Evolutionary conservation across 1,140 invertebrate genomes (phyloP).

Genomic region (Heliconius hewitsoni): DNA sequence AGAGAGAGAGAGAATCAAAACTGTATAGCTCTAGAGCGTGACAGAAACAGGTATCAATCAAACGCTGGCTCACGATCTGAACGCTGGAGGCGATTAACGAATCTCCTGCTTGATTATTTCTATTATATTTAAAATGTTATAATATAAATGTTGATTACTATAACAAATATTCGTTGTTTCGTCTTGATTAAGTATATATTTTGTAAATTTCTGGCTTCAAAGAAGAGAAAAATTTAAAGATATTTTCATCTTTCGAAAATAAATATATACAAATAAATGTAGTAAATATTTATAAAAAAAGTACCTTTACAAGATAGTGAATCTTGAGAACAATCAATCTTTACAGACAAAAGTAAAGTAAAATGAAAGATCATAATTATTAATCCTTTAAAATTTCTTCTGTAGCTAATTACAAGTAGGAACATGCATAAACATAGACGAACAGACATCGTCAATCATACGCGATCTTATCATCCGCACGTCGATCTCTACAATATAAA

Average conservation of each 20-base stretch:
- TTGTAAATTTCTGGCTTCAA: no score
- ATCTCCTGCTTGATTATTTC: constrained; percentile 78
- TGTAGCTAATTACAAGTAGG: constrained; percentile 53
- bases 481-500: constrained; percentile 74
- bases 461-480: constrained; percentile 60
- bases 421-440: constrained; percentile 34
- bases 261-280: no score
- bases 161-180: background rate
- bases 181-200: background rate
- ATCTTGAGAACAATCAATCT: no score
- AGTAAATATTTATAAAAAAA: no score
- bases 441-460: constrained; percentile 61
- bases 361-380: background rate
- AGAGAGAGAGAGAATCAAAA: constrained; percentile 47
- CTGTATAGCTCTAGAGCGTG: constrained; percentile 38
- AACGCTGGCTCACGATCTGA: constrained; percentile 67
- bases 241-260: no score
- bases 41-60: constrained; percentile 73
- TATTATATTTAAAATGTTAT: constrained; percentile 79
- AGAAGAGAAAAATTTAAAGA: no score
- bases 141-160: constrained; percentile 48
- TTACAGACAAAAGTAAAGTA: background rate
- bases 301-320: no score
- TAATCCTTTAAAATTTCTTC: background rate
- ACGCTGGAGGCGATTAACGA: constrained; percentile 66